Percentiles rank a stretch among this genome's conserved stretches.
Evolutionary conservation across 2,888 invertebrate species (phyloP).

Genomic region (Tetheella fluctuosa): DNA sequence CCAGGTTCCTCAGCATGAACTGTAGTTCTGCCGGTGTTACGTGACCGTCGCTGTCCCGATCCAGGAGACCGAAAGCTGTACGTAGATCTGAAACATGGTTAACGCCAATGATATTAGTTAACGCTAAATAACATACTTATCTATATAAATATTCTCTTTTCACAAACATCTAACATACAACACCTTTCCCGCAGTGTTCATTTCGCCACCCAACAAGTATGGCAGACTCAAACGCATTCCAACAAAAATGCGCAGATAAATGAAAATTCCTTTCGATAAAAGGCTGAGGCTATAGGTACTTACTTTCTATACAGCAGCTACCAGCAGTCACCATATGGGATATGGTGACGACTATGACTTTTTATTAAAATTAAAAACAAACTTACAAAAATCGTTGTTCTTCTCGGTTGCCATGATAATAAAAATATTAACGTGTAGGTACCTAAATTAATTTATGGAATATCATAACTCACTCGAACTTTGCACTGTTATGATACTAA

Average conservation of each 20-base stretch:
- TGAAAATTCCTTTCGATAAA: constrained; percentile 11
- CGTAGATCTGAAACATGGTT: constrained; percentile 87
- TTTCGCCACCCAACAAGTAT: constrained; percentile 4
- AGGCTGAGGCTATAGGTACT: constrained; percentile 9
- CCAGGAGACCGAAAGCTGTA: constrained; percentile 90
- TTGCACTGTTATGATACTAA: not conserved
- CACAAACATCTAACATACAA: too few relatives aligned
- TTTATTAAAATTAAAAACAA: too few relatives aligned
- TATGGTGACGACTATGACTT: constrained; percentile 1
- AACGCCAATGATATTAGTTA: too few relatives aligned
- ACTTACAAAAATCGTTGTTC: constrained; percentile 78
- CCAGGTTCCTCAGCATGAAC: constrained; percentile 90
- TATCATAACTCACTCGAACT: not conserved
- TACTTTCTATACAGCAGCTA: constrained; percentile 16
- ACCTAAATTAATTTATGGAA: not conserved
- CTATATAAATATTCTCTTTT: constrained; percentile 15
- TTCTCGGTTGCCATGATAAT: constrained; percentile 34
- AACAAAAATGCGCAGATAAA: constrained; percentile 11
- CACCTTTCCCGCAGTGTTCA: not conserved
- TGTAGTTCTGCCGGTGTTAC: constrained; percentile 90
- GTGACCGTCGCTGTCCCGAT: constrained; percentile 90
- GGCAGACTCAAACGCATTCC: constrained; percentile 10
- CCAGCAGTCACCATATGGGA: too few relatives aligned
- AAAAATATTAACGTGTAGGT: not conserved
- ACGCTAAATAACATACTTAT: constrained; percentile 21